Conservation (phyloP, 2,888 invertebrate genomes). For the Drosophila merina region DNA sequence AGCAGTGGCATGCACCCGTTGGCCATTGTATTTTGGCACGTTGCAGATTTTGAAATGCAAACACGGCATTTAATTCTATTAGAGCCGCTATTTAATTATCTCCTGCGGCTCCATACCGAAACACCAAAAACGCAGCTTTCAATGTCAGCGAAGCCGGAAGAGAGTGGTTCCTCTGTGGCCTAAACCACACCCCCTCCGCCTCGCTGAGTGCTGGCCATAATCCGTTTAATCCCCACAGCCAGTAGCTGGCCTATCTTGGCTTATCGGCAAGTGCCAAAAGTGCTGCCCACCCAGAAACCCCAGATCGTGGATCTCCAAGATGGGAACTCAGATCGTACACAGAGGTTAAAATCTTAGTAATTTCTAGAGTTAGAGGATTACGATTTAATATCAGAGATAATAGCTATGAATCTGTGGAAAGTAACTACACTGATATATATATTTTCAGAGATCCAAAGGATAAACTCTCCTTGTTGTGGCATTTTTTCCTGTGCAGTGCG, state of each 20-base stretch:
- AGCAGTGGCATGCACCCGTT: slow-evolving; percentile 32
- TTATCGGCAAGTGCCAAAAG: slow-evolving; percentile 63
- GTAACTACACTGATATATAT: not conserved
- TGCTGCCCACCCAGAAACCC: slow-evolving; percentile 44
- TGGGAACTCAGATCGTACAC: slow-evolving; percentile 12
- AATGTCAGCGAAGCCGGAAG: slow-evolving; percentile 67
- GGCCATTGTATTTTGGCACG: slow-evolving; percentile 67
- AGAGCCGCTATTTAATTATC: slow-evolving; percentile 78
- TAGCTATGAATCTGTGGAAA: not conserved
- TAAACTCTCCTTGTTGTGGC: not conserved
- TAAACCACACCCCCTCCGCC: not conserved
- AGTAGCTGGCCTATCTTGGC: slow-evolving; percentile 43
- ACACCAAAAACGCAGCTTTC: slow-evolving; percentile 61
- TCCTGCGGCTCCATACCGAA: slow-evolving; percentile 59
- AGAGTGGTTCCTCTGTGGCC: slow-evolving; percentile 6
- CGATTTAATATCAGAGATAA: not conserved
- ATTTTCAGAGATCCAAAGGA: too few species aligned
- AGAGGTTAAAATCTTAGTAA: not conserved
- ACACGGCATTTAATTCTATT: slow-evolving; percentile 80
- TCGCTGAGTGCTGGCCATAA: slow-evolving; percentile 32
- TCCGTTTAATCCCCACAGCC: slow-evolving; percentile 54
- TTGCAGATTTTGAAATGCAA: slow-evolving; percentile 77
- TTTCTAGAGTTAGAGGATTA: not conserved
- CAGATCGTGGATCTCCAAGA: slow-evolving; percentile 10
- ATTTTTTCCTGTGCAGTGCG: not conserved